These are phyloP conservation scores for Rhinogobio ventralis DNA, from an alignment of 2,797 vertebrate species.

Conservation along the genomic window DNA sequence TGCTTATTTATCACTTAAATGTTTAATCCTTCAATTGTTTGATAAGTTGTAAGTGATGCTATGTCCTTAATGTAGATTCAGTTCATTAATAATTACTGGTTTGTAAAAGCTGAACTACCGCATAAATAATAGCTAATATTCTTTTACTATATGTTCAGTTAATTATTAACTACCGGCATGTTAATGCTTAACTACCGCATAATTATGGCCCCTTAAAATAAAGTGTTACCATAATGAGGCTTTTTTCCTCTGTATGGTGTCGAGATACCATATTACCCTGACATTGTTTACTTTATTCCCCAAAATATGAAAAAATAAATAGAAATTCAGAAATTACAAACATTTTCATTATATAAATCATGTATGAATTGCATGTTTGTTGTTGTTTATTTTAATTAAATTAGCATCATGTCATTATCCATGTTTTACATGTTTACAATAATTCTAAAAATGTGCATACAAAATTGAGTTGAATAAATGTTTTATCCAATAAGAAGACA, in stretches of 20 bases:
- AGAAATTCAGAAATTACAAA: background rate
- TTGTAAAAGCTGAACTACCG: background rate
- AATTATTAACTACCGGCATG: background rate
- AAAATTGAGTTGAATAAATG: background rate
- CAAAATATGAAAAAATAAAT: background rate
- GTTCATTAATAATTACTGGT: background rate
- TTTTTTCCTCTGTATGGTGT: background rate
- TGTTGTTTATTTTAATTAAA: background rate
- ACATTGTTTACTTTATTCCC: background rate
- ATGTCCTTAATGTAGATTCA: background rate
- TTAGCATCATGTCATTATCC: background rate
- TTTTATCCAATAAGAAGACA: background rate
- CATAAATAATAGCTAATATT: background rate
- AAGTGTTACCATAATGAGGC: background rate
- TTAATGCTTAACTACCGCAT: background rate
- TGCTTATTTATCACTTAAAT: background rate
- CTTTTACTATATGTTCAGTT: background rate
- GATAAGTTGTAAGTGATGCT: background rate
- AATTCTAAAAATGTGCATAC: background rate
- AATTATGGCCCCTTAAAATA: background rate
- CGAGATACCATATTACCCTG: background rate
- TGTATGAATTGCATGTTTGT: background rate
- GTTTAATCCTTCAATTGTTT: background rate
- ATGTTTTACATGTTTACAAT: too few relatives aligned
- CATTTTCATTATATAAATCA: background rate